These are phyloP conservation scores for Telmatochromis sp. DNA, from an alignment of 2,113 vertebrate species.

Conservation along the genomic window DNA sequence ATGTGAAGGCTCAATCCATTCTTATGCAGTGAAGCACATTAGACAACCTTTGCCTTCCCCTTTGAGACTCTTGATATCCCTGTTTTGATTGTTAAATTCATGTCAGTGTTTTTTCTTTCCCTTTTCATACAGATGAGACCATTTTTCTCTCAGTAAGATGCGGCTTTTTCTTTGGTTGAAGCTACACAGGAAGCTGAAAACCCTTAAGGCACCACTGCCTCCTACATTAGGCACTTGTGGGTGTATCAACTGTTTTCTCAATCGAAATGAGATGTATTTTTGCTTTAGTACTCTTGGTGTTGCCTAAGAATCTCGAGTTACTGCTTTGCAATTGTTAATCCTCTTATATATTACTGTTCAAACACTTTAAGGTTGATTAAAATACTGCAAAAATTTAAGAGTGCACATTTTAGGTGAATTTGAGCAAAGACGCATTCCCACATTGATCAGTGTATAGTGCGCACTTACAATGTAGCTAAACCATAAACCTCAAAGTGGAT, in stretches of 20 bases:
- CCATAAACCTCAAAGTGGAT: background rate
- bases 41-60: slow-evolving; percentile 38
- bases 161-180: background rate
- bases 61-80: slow-evolving; percentile 29
- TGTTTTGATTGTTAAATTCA: slow-evolving; percentile 50
- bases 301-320: background rate
- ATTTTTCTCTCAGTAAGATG: slow-evolving; percentile 16
- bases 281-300: background rate
- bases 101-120: slow-evolving; percentile 13
- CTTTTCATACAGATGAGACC: background rate
- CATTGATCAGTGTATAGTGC: background rate
- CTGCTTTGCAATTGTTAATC: background rate
- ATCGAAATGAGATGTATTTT: background rate
- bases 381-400: background rate
- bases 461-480: background rate
- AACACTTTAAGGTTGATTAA: background rate
- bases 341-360: background rate
- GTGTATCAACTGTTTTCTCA: background rate
- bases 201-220: background rate
- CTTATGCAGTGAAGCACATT: slow-evolving; percentile 37
- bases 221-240: background rate
- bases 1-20: slow-evolving; percentile 34
- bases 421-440: background rate
- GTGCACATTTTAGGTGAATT: background rate
- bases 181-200: background rate